Conservation (phyloP, 2,113 vertebrate species). For the Merops nubicus region DNA sequence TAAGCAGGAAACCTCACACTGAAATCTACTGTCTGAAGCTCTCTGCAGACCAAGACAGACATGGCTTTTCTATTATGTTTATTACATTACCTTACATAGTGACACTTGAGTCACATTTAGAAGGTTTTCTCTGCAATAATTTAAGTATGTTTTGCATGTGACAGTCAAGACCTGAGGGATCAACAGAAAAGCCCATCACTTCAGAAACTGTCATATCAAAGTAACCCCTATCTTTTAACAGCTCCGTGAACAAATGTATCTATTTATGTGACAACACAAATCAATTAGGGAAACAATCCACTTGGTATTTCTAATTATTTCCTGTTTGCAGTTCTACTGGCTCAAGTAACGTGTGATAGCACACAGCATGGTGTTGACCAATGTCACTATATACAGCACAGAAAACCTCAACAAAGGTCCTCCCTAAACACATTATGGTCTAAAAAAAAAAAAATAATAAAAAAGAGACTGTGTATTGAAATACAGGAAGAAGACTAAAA, state of each 20-base stretch:
- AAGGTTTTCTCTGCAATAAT: not conserved
- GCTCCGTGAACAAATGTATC: not conserved
- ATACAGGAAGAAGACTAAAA: not conserved
- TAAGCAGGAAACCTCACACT: not conserved
- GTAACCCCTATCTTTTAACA: not conserved
- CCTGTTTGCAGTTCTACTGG: not conserved
- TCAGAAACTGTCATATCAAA: not conserved
- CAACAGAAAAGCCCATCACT: not conserved
- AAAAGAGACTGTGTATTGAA: not conserved
- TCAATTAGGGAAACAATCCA: not conserved
- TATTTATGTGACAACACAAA: not conserved
- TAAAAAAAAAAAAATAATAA: not conserved
- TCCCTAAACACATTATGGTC: fast-evolving
- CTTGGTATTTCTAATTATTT: not conserved
- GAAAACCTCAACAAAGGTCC: not conserved
- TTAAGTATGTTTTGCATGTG: not conserved
- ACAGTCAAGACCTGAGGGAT: not conserved
- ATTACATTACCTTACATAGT: too few relatives aligned
- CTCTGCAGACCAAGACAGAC: not conserved
- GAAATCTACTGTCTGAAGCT: not conserved
- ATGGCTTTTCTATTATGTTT: not conserved
- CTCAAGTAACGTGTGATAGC: fast-evolving
- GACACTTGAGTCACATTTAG: not conserved
- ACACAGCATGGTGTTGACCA: not conserved
- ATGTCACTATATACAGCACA: not conserved